A percentile compares a stretch with the other conserved stretches of the same genome.
Evolutionary conservation across 2,888 invertebrate genomes (phyloP).

Genomic region (Rhagonycha lutea): DNA sequence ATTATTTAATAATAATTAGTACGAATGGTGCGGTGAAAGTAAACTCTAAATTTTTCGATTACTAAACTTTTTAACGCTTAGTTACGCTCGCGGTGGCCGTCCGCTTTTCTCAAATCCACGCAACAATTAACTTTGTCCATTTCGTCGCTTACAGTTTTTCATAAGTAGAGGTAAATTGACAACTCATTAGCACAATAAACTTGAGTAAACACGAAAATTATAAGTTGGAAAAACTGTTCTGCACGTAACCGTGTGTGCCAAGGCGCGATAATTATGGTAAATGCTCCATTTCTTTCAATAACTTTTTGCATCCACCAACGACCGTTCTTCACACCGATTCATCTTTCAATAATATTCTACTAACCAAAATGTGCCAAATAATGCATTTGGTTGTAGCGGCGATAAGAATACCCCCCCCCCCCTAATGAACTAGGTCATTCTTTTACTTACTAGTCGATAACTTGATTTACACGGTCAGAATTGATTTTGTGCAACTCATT

Average conservation of each 20-base stretch:
- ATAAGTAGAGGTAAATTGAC: not conserved
- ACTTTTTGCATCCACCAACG: not conserved
- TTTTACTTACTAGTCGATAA: too few relatives aligned
- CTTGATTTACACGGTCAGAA: too few relatives aligned
- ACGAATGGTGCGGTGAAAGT: not conserved
- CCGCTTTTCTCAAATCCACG: not conserved
- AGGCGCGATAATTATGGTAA: not conserved
- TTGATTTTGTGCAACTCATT: too few relatives aligned
- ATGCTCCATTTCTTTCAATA: not conserved
- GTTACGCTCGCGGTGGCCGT: not conserved
- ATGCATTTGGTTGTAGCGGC: too few relatives aligned
- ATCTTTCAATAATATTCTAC: not conserved
- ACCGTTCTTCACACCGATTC: not conserved
- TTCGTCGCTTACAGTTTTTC: not conserved
- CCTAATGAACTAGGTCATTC: too few relatives aligned
- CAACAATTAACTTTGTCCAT: not conserved
- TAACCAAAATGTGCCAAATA: too few relatives aligned
- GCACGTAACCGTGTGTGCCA: not conserved
- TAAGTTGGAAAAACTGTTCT: not conserved
- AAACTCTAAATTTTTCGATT: not conserved
- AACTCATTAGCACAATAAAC: not conserved
- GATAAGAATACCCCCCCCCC: too few relatives aligned
- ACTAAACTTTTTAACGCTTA: not conserved
- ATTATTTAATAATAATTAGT: not conserved
- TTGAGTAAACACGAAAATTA: not conserved